Evolutionary conservation across 1,140 invertebrate genomes (phyloP).

Genomic region (Antheraea mylitta): DNA sequence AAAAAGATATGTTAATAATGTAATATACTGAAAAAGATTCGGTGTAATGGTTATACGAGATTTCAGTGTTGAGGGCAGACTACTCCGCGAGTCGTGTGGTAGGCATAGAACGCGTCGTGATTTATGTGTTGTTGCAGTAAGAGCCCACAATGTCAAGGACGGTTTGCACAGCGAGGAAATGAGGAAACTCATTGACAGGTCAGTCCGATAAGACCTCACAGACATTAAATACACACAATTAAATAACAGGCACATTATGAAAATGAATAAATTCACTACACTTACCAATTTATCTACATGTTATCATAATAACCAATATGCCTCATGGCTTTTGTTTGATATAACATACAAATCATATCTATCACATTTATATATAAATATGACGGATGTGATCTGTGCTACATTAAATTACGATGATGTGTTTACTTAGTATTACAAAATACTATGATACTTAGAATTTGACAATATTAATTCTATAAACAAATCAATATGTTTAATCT

Average conservation of each 20-base stretch:
- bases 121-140: conserved; percentile 85
- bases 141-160: conserved; percentile 86
- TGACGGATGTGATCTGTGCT: too few species aligned
- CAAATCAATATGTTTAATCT: too few species aligned
- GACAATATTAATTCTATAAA: neutral
- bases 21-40: neutral
- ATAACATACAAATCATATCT: too few species aligned
- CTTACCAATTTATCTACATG: neutral
- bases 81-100: conserved; percentile 49
- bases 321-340: too few species aligned
- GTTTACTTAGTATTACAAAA: neutral
- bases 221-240: conserved; percentile 7
- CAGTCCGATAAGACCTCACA: conserved; percentile 64
- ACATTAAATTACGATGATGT: too few species aligned
- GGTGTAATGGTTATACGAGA: conserved; percentile 42
- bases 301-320: too few species aligned
- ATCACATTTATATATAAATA: too few species aligned
- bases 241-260: neutral
- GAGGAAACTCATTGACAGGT: conserved; percentile 97
- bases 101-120: conserved; percentile 73
- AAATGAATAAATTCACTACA: neutral
- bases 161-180: conserved; percentile 95
- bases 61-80: conserved; percentile 44
- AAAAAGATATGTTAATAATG: conserved; percentile 5
- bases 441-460: neutral